Evolutionary conservation across 2,888 invertebrate species (phyloP).

Genomic region (Corythucha ciliata): DNA sequence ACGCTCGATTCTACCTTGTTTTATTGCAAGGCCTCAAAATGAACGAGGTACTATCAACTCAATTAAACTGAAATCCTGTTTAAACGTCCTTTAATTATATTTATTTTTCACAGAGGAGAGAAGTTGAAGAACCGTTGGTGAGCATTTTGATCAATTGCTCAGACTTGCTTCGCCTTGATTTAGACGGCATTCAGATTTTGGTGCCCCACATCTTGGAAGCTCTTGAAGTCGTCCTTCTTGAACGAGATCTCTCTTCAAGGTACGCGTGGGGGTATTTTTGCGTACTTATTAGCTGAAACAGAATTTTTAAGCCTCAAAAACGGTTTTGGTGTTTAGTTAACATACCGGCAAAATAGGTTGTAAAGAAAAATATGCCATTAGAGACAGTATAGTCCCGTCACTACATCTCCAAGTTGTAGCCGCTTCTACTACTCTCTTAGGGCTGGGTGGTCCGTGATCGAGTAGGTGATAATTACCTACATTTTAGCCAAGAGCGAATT

Average conservation of each 20-base stretch:
- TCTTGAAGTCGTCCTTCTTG: conserved; percentile 80
- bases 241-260: conserved; percentile 72
- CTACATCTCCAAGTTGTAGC: too few species aligned
- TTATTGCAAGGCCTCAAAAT: conserved; percentile 75
- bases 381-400: too few species aligned
- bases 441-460: too few species aligned
- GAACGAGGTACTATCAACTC: conserved; percentile 50
- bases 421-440: too few species aligned
- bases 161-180: conserved; percentile 80
- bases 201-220: conserved; percentile 84
- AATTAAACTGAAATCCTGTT: background rate
- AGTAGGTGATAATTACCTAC: too few species aligned
- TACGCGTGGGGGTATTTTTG: too few species aligned
- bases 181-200: conserved; percentile 85
- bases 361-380: too few species aligned
- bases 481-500: too few species aligned
- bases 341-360: too few species aligned
- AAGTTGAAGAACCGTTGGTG: conserved; percentile 70
- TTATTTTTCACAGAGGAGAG: conserved; percentile 41
- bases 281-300: too few species aligned
- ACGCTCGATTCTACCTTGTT: conserved; percentile 87
- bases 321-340: too few species aligned
- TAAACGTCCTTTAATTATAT: background rate
- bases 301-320: too few species aligned
- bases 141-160: conserved; percentile 78